Evolutionary conservation across 2,888 invertebrate species (phyloP), one percentile per base, ranked within the genome.

Genomic region (Aporophyla nigra): DNA sequence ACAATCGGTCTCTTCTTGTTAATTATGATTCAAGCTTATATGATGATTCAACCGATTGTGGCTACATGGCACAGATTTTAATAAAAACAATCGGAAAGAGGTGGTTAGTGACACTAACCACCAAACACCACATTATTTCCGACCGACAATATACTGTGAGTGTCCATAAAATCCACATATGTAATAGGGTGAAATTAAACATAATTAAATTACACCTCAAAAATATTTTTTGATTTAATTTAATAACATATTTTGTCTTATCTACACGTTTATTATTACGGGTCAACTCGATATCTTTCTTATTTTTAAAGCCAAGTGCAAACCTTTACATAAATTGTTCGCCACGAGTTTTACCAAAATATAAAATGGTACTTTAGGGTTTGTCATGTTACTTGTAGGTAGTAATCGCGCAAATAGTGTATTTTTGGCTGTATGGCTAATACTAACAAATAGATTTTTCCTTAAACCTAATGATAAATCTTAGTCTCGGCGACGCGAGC

Each of bases 401-500:
- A 10, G 21, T 7, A 24, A 63, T 24, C 46, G 10, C 16, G 9
- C 5, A 66, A 66, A 27, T 14, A n/a, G 56, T 56, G 19, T 46
- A 46, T 56, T 16, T 12, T 24, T 46, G 49, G 7, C 19, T 10
- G 14, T 73, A 49, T 40, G 24, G 2, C n/a, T 43, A 21, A 24
- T 53, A 51, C 5, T 24, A 24, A 72, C 9, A 40, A 43, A 66
- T 21, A 33, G 0, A 33, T 14, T 6, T 51, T 14, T 43, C 4
- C 14, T 73, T 49, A 58, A 51, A 24, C 43, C 54, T 80, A 80
- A 69, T 85, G 80, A 62, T 82, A 82, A 21, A 77, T 90, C 82
- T 93, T 94, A 63, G 93, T 89, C 80, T 94, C 93, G 0, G 94
- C 90, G 71, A 96, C 92, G 43, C 93, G 92, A 21, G 94, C 90